Evolutionary conservation across 2,113 vertebrate genomes (phyloP).

Genomic region (Chelonoidis abingdonii): DNA sequence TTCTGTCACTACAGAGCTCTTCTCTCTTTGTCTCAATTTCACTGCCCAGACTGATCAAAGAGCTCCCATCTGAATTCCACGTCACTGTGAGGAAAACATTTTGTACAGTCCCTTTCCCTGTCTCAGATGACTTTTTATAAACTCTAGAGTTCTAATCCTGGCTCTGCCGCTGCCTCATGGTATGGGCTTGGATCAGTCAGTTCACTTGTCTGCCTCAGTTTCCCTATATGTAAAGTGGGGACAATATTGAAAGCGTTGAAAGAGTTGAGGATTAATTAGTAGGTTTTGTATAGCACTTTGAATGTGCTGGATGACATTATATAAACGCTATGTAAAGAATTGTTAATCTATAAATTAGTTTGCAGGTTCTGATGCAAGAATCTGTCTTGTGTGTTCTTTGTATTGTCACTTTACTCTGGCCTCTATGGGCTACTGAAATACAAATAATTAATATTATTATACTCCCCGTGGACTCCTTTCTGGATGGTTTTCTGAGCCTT

Average conservation of each 20-base stretch:
- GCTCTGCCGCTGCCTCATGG: neutral
- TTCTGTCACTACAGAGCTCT: neutral
- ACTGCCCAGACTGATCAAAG: neutral
- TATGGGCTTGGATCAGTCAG: neutral
- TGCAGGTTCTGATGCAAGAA: no score
- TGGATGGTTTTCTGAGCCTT: neutral
- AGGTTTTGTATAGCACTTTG: neutral
- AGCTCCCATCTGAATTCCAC: neutral
- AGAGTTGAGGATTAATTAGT: neutral
- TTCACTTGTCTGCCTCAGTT: neutral
- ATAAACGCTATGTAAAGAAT: neutral
- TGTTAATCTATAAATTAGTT: neutral
- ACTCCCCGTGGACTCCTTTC: neutral
- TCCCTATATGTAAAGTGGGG: neutral
- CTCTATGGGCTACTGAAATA: rapidly evolving
- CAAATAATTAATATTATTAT: rapidly evolving
- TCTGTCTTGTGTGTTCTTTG: neutral
- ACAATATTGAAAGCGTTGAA: neutral
- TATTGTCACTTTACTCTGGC: rapidly evolving
- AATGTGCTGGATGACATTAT: neutral
- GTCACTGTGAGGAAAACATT: neutral
- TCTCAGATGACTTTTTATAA: neutral
- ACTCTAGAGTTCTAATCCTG: neutral
- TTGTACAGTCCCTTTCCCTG: neutral
- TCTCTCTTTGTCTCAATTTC: neutral